phyloP scores from a whole-genome alignment of 2,888 invertebrate species.

The Cepaea hortensis region DNA sequence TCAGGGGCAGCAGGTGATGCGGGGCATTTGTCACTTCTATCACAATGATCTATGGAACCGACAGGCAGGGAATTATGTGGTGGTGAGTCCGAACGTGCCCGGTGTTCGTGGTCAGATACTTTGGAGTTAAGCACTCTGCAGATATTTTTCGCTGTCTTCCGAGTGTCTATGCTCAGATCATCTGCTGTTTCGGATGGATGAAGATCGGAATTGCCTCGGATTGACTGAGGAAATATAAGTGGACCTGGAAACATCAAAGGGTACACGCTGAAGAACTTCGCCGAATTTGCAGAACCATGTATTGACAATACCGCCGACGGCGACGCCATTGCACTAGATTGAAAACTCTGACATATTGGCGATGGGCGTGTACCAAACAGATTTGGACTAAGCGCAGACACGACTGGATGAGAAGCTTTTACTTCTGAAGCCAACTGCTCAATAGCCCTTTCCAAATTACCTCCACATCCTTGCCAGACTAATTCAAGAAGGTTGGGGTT shows the following conservation, averaged over 20 bases:
- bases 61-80: background rate
- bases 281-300: background rate
- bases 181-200: background rate
- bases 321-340: background rate
- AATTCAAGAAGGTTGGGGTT: slow-evolving; percentile 67
- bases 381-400: slow-evolving; percentile 8
- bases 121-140: background rate
- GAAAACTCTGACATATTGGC: background rate
- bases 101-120: background rate
- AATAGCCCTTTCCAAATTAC: slow-evolving; percentile 64
- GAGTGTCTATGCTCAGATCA: background rate
- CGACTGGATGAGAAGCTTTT: slow-evolving; percentile 23
- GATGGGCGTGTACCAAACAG: background rate
- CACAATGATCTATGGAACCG: background rate
- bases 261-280: slow-evolving; percentile 34
- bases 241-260: slow-evolving; percentile 33
- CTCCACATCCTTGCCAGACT: slow-evolving; percentile 69
- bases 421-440: slow-evolving; percentile 62
- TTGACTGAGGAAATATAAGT: background rate
- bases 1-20: background rate
- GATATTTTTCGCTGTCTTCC: background rate
- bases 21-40: background rate
- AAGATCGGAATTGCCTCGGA: background rate
- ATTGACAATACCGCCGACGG: background rate
- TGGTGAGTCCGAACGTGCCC: background rate